phyloP scores from a whole-genome alignment of 2,888 invertebrate species.

The Koerneria pararmatus region DNA sequence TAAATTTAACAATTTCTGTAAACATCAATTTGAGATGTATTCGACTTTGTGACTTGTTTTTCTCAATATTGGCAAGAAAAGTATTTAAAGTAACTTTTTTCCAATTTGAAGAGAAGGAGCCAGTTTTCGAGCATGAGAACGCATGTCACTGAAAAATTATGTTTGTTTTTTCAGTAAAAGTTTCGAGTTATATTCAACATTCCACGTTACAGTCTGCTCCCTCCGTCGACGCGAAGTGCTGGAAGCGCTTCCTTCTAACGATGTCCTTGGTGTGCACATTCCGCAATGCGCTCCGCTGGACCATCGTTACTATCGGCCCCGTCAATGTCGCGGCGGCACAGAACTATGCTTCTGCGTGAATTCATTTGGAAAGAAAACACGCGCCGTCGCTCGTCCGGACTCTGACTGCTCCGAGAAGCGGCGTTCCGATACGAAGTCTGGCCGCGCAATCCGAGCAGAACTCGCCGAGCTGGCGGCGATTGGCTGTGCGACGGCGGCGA shows the following conservation, averaged over 20 bases:
- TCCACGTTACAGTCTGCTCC: slow-evolving; percentile 12
- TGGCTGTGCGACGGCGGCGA: slow-evolving; percentile 10
- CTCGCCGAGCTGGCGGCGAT: slow-evolving; percentile 8
- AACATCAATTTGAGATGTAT: too few relatives aligned
- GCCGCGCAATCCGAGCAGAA: background rate
- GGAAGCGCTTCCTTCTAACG: slow-evolving; percentile 7
- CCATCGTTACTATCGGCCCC: slow-evolving; percentile 19
- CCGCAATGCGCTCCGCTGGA: slow-evolving; percentile 16
- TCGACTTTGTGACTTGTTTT: too few relatives aligned
- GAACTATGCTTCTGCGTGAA: slow-evolving; percentile 13
- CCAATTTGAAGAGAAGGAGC: too few relatives aligned
- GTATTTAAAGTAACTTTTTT: too few relatives aligned
- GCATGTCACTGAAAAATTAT: background rate
- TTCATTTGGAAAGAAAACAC: slow-evolving; percentile 4
- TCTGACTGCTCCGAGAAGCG: background rate
- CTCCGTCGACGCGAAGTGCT: slow-evolving; percentile 20
- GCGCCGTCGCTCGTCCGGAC: background rate
- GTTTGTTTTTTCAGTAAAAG: too few relatives aligned
- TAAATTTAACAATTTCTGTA: too few relatives aligned
- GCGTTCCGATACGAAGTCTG: background rate
- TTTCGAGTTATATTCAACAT: background rate
- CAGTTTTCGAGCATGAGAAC: too few relatives aligned
- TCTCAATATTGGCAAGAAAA: too few relatives aligned
- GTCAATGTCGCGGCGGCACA: slow-evolving; percentile 4
- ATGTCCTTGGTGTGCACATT: slow-evolving; percentile 12